Percentiles rank a stretch among this genome's conserved stretches.
phyloP scores from a whole-genome alignment of 92 coral and sea anemone species.

The Zoanthus gigantus region DNA sequence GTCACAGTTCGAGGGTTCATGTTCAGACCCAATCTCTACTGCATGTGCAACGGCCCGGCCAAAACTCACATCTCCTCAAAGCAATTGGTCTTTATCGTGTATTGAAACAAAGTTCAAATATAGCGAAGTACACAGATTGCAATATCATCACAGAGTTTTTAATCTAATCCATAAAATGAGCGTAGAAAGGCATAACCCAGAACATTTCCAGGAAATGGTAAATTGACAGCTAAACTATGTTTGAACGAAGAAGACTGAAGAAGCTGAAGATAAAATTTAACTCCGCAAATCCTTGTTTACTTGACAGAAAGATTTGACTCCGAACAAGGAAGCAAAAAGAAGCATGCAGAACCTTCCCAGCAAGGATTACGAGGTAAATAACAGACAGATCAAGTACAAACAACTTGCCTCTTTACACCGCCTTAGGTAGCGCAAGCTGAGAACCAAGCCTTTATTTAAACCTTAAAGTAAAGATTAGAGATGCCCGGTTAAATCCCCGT shows the following conservation, averaged over 20 bases:
- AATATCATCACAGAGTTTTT: neutral
- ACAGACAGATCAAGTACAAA: no score
- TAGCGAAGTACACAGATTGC: neutral
- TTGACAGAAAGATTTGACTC: slow-evolving; percentile 12
- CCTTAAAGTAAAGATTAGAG: no score
- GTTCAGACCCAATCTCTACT: slow-evolving; percentile 18
- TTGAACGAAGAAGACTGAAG: neutral
- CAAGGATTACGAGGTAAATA: slow-evolving; percentile 84
- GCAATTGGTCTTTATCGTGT: no score
- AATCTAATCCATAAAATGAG: neutral
- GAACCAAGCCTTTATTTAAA: no score
- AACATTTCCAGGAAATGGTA: slow-evolving; percentile 27
- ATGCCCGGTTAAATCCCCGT: no score
- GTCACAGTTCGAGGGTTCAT: neutral
- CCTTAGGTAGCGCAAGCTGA: no score
- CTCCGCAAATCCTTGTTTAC: neutral
- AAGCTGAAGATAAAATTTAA: no score
- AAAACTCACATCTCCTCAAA: neutral
- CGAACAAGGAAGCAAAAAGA: neutral
- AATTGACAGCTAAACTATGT: neutral
- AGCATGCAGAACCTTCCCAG: slow-evolving; percentile 65
- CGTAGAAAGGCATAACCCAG: neutral
- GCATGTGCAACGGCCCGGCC: neutral
- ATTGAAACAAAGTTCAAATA: no score
- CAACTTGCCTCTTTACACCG: no score